These are phyloP conservation scores for Loris lydekkerianus DNA, from an alignment of 2,797 vertebrate genomes.

Conservation along the genomic window DNA sequence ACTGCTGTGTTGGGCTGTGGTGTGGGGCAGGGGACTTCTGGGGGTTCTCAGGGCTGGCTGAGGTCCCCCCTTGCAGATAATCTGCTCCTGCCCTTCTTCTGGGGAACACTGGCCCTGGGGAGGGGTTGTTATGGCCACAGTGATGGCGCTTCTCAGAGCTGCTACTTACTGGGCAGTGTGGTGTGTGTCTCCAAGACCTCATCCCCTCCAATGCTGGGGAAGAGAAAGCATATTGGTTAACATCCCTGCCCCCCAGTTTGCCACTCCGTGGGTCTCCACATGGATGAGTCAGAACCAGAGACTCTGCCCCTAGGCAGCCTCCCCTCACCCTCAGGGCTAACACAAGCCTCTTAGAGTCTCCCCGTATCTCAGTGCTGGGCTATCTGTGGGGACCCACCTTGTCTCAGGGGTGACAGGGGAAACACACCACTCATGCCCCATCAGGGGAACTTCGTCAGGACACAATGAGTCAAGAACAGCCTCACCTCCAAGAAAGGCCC, in stretches of 20 bases:
- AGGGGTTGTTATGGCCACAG: neutral
- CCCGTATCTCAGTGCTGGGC: neutral
- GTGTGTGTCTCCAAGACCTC: constrained; percentile 91
- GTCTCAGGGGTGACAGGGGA: neutral
- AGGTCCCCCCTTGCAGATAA: neutral
- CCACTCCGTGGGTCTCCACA: accelerated
- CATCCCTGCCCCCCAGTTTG: neutral
- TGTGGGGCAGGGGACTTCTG: too few species aligned
- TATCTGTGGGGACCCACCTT: neutral
- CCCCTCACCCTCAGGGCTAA: neutral
- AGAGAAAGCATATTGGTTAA: constrained; percentile 63
- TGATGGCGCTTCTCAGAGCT: neutral
- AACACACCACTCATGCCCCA: neutral
- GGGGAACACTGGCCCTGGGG: neutral
- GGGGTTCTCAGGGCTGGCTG: neutral
- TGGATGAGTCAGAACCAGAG: neutral
- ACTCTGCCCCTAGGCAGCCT: neutral
- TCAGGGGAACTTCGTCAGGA: neutral
- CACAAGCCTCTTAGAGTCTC: neutral
- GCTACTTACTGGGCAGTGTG: constrained; percentile 95
- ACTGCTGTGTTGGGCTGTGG: neutral
- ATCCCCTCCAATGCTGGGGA: constrained; percentile 94
- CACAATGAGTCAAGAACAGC: neutral
- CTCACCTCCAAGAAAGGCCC: constrained; percentile 97
- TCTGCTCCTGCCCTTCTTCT: neutral